A percentile compares a stretch with the other conserved stretches of the same genome.
phyloP scores from a whole-genome alignment of 2,888 invertebrate species.

The Cosmorhoe ocellata region DNA sequence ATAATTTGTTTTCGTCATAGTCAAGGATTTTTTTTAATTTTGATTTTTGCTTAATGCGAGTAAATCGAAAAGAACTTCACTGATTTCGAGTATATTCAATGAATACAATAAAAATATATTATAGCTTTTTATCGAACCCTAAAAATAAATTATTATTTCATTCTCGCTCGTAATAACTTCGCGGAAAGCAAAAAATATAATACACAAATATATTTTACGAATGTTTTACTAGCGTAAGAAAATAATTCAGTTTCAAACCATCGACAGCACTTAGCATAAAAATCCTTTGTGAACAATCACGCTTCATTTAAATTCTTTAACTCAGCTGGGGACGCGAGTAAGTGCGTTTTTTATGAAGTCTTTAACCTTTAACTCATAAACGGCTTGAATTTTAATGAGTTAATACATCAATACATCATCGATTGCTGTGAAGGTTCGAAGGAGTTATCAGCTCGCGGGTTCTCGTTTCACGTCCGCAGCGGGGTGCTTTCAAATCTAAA shows the following conservation, averaged over 20 bases:
- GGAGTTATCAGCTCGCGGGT: constrained; percentile 65
- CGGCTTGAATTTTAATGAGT: constrained; percentile 76
- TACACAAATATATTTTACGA: neutral
- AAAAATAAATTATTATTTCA: too few species aligned
- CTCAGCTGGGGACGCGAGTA: constrained; percentile 64
- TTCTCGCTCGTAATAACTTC: too few species aligned
- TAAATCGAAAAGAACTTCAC: too few species aligned
- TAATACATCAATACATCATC: constrained; percentile 77
- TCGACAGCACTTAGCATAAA: constrained; percentile 44
- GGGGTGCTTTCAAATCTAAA: constrained; percentile 58
- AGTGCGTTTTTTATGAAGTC: constrained; percentile 68
- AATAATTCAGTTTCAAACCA: constrained; percentile 32
- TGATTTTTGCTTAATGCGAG: too few species aligned
- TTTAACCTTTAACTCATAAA: constrained; percentile 73
- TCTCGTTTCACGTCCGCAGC: constrained; percentile 67
- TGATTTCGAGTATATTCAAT: too few species aligned
- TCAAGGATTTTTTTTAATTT: too few species aligned
- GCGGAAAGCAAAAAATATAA: neutral
- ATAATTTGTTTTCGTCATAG: too few species aligned
- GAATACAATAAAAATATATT: too few species aligned
- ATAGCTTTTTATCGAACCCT: too few species aligned
- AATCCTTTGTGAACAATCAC: constrained; percentile 54
- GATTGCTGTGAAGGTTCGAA: constrained; percentile 48
- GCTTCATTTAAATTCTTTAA: constrained; percentile 61
- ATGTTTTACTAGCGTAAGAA: too few species aligned